A percentile compares a stretch with the other conserved stretches of the same genome.
phyloP scores from a whole-genome alignment of 2,888 invertebrate genomes.

The Pterobdella sp. region DNA sequence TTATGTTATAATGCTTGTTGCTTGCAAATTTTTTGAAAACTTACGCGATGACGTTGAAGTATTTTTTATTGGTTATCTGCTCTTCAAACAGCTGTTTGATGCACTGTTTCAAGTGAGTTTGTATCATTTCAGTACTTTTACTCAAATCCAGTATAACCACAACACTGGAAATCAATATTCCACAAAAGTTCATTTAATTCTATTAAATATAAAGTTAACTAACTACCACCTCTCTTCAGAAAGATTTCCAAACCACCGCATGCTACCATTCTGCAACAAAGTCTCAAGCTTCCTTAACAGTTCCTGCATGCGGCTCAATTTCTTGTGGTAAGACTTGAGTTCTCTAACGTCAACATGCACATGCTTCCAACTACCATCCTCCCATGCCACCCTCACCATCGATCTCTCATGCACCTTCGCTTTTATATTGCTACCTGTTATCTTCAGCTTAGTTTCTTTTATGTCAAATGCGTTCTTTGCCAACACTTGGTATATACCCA shows the following conservation, averaged over 20 bases:
- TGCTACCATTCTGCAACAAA: constrained; percentile 49
- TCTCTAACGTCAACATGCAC: constrained; percentile 51
- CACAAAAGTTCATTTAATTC: not conserved
- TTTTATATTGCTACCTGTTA: constrained; percentile 50
- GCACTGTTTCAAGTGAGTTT: constrained; percentile 51
- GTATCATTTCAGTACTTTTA: constrained; percentile 48
- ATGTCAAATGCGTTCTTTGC: constrained; percentile 51
- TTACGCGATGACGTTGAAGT: constrained; percentile 51
- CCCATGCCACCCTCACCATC: constrained; percentile 52
- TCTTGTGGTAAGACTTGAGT: constrained; percentile 52
- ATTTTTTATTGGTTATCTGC: constrained; percentile 50
- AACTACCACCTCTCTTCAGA: constrained; percentile 49
- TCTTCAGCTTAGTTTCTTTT: constrained; percentile 50
- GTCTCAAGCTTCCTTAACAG: constrained; percentile 49
- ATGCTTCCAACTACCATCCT: constrained; percentile 50
- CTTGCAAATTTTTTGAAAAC: too few relatives aligned
- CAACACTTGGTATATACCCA: constrained; percentile 51
- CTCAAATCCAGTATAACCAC: constrained; percentile 50
- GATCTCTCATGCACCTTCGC: constrained; percentile 51
- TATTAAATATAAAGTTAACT: constrained; percentile 13
- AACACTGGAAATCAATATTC: constrained; percentile 42
- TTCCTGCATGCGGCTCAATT: constrained; percentile 46
- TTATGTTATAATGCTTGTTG: too few relatives aligned
- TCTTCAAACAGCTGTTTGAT: constrained; percentile 51
- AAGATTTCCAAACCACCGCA: constrained; percentile 49